Base-by-base conservation (phyloP, 2,113 vertebrate species). In the Budorcas taxicolor region DNA sequence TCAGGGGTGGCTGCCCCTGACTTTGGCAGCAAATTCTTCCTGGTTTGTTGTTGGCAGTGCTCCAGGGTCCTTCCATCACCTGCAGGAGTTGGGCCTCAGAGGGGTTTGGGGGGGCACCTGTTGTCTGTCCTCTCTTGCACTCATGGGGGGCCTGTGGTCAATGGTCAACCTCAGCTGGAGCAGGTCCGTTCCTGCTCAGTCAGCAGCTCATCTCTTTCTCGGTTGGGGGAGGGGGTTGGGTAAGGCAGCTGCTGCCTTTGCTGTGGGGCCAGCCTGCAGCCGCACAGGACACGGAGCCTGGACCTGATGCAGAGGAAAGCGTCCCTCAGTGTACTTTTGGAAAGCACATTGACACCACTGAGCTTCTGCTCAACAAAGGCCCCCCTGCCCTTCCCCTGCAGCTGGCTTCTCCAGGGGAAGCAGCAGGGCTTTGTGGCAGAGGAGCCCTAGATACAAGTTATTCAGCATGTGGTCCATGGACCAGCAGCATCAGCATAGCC, bases 131-230 rank as follows among this genome's bases (percentile, higher is more conserved):
- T 47, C 90, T 97, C n/a, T 6, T 16, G 10, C 1, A 6, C 74
- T 52, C 31, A 93, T 45, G 1, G 50, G 81, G 80, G 52, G 31
- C 23, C 96, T 47, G n/a, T 85, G 33, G 60, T 25, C 93, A 98
- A 95, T 2, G 93, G 97, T 98, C 98, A 98, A 96, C 81, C 87
- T 96, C 98, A 97, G 97, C 96, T 83, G 85, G 89, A 36, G n/a
- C 93, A 31, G 21, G 58, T 96, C 85, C 90, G 43, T 87, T 97
- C 93, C 85, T 87, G 91, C 97, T 97, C 92, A 71, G 91, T 98
- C 98, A 98, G 98, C 97, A 98, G 45, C 57, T 87, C 57, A 1
- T 87, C 2, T 1, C 47, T 4, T 80, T 97, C 96, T 87, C n/a
- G n/a, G 82, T 71, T 55, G 5, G 19, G 62, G 33, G 47, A 11